A percentile compares a stretch with the other conserved stretches of the same genome.
Conservation (phyloP, 2,888 invertebrate species). For the Mantis religiosa region DNA sequence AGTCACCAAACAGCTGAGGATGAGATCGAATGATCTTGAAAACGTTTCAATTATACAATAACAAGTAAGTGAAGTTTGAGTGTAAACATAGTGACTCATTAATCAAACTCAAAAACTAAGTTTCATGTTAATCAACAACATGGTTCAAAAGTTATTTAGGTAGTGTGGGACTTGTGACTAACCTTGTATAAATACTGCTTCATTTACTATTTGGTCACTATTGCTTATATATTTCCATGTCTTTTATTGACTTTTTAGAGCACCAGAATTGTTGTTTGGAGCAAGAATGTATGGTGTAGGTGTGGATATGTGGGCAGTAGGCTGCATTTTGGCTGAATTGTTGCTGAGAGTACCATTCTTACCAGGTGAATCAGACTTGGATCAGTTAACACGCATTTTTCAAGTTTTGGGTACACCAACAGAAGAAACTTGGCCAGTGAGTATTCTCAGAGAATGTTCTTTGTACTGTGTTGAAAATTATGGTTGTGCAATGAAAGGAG, state of each 20-base stretch:
- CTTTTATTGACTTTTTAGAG: slow-evolving; percentile 46
- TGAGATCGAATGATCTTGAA: too few relatives aligned
- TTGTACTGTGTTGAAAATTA: not conserved
- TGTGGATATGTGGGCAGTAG: slow-evolving; percentile 98
- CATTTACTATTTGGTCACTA: not conserved
- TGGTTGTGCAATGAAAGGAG: too few relatives aligned
- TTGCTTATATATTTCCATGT: not conserved
- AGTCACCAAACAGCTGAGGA: too few relatives aligned
- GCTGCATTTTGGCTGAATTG: slow-evolving; percentile 95
- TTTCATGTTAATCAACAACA: too few relatives aligned
- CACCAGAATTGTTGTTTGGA: slow-evolving; percentile 93
- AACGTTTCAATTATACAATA: too few relatives aligned
- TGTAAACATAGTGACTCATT: too few relatives aligned
- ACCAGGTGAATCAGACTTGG: slow-evolving; percentile 94
- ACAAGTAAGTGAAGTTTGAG: too few relatives aligned
- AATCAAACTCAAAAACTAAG: too few relatives aligned
- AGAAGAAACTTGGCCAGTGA: slow-evolving; percentile 86
- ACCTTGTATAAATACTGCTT: slow-evolving; percentile 25
- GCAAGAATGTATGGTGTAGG: slow-evolving; percentile 92
- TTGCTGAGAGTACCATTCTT: slow-evolving; percentile 87
- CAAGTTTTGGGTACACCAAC: slow-evolving; percentile 88
- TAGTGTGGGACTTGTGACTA: too few relatives aligned
- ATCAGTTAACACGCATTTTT: slow-evolving; percentile 93
- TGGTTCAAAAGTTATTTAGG: not conserved
- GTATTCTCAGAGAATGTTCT: slow-evolving; percentile 33